A percentile compares a stretch with the other conserved stretches of the same genome.
Evolutionary conservation across 2,113 vertebrate species (phyloP).

Genomic region (Nematolebias whitei): DNA sequence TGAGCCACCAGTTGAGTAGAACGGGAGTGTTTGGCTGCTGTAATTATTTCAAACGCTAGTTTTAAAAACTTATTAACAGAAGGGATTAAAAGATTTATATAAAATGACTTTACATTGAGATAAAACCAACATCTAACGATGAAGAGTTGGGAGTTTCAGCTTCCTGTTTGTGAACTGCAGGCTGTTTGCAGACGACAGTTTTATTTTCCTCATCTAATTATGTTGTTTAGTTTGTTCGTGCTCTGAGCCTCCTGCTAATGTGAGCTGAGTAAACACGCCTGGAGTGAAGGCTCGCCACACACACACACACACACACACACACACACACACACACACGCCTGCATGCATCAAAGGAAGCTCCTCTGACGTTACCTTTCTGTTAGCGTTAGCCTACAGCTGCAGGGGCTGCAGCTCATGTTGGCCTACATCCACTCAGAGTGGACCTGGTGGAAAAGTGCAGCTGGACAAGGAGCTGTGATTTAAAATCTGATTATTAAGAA

Average conservation of each 20-base stretch:
- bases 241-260: background rate
- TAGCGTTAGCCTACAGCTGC: constrained; percentile 49
- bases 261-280: background rate
- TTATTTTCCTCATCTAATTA: background rate
- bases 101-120: too few species aligned
- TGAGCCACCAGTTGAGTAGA: too few species aligned
- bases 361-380: background rate
- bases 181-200: background rate
- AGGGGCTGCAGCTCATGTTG: constrained; percentile 55
- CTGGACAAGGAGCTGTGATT: too few species aligned
- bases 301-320: too few species aligned
- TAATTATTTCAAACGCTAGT: too few species aligned
- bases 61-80: too few species aligned
- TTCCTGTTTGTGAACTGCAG: background rate
- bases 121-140: too few species aligned
- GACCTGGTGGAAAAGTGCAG: too few species aligned
- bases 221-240: background rate
- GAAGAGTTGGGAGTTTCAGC: too few species aligned
- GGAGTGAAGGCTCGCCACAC: background rate
- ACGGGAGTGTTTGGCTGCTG: too few species aligned
- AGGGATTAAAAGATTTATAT: too few species aligned
- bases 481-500: constrained; percentile 7
- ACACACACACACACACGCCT: constrained; percentile 35
- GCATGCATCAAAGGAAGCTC: constrained; percentile 17
- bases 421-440: constrained; percentile 59